Percentiles rank a stretch among this genome's conserved stretches.
These are phyloP conservation scores for Ophion ventricosus DNA, from an alignment of 2,888 invertebrate species.

Conservation along the genomic window DNA sequence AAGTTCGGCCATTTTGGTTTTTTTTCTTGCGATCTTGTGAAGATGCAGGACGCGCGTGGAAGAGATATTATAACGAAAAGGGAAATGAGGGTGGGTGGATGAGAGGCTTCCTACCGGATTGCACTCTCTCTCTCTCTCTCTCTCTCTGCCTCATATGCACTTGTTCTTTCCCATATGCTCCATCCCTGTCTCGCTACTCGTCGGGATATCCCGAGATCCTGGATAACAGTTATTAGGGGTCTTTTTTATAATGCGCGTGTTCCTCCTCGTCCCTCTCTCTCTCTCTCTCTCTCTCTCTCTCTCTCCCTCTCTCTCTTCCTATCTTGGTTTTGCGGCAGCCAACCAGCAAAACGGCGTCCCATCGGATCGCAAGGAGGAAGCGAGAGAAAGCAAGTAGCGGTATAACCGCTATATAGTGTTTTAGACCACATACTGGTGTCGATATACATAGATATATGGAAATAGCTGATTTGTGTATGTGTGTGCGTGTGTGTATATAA, in stretches of 20 bases:
- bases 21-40: slow-evolving; percentile 40
- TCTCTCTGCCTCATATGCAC: slow-evolving; percentile 1
- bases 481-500: slow-evolving; percentile 1
- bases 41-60: slow-evolving; percentile 55
- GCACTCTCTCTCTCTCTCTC: slow-evolving; percentile 30
- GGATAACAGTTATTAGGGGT: slow-evolving; percentile 83
- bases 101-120: slow-evolving; percentile 45
- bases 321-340: slow-evolving; percentile 60
- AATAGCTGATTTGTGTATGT: background rate
- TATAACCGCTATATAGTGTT: slow-evolving; percentile 45
- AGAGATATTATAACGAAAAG: slow-evolving; percentile 58
- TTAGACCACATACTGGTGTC: slow-evolving; percentile 15
- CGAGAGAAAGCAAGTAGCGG: slow-evolving; percentile 59
- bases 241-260: slow-evolving; percentile 82
- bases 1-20: slow-evolving; percentile 26
- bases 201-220: slow-evolving; percentile 78
- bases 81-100: slow-evolving; percentile 14
- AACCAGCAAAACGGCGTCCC: slow-evolving; percentile 60
- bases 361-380: slow-evolving; percentile 47
- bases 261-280: slow-evolving; percentile 66
- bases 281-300: no score
- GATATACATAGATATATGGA: slow-evolving; percentile 16
- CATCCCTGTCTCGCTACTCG: slow-evolving; percentile 60
- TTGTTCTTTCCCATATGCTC: slow-evolving; percentile 8
- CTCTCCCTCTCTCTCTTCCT: slow-evolving; percentile 4